Percentiles rank a stretch among this genome's conserved stretches.
Evolutionary conservation across 2,113 vertebrate species (phyloP).

Genomic region (Morone chrysops): DNA sequence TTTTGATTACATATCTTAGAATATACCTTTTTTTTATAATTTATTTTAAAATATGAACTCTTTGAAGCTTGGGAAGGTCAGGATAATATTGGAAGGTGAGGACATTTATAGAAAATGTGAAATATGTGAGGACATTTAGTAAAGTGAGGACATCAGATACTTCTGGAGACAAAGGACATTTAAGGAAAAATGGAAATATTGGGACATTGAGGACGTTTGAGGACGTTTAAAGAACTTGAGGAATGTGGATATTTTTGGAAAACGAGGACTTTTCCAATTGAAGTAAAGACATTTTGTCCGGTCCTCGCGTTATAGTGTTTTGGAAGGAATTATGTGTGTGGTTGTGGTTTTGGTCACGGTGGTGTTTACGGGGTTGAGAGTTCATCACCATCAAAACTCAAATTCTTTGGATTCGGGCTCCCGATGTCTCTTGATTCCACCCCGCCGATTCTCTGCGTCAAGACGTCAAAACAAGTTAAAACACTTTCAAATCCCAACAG

Average conservation of each 20-base stretch:
- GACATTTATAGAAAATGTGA: neutral
- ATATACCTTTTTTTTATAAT: no score
- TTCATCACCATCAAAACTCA: slow-evolving; percentile 54
- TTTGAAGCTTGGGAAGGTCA: no score
- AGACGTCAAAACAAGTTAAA: slow-evolving; percentile 29
- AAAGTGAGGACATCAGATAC: neutral
- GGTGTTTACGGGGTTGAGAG: slow-evolving; percentile 25
- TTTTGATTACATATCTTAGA: no score
- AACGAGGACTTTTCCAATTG: neutral
- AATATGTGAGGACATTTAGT: neutral
- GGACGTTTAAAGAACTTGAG: neutral
- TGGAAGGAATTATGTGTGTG: slow-evolving; percentile 13
- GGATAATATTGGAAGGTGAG: no score
- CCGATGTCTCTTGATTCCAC: slow-evolving; percentile 12
- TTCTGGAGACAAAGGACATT: no score
- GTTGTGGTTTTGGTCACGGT: slow-evolving; percentile 41
- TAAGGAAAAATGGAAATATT: no score
- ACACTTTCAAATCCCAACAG: slow-evolving; percentile 28
- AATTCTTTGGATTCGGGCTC: slow-evolving; percentile 9
- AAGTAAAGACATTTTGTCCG: neutral
- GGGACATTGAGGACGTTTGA: no score
- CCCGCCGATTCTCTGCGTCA: slow-evolving; percentile 23
- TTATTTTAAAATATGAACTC: no score
- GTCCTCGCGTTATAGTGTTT: neutral
- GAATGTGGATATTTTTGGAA: neutral